Conservation (phyloP, 92 coral and sea anemone species). For the Plumapathes pennacea region DNA sequence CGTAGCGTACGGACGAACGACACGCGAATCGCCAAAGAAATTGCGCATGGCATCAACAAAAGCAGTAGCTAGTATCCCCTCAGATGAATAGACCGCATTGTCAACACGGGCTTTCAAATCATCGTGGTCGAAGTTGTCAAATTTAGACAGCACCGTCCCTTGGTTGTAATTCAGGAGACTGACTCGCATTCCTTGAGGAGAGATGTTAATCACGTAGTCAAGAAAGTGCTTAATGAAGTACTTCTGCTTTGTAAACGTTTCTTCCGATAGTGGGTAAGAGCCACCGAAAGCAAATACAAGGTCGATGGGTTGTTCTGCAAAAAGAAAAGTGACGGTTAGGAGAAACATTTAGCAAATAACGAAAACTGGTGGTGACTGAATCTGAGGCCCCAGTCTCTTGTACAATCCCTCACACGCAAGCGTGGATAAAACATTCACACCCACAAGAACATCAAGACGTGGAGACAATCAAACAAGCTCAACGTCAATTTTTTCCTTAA, state of each 20-base stretch:
- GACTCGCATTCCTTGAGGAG: conserved; percentile 70
- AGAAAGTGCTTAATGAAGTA: conserved; percentile 81
- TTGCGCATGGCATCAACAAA: conserved; percentile 48
- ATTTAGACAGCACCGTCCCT: conserved; percentile 44
- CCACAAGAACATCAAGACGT: background rate
- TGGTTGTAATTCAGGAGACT: conserved; percentile 77
- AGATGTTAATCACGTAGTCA: conserved; percentile 68
- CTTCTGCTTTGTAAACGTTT: conserved; percentile 78
- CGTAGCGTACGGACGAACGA: conserved; percentile 62
- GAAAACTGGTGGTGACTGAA: background rate
- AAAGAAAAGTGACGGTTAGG: background rate
- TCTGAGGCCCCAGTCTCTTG: background rate
- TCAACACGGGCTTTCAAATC: conserved; percentile 66
- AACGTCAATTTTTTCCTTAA: no score
- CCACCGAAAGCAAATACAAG: conserved; percentile 88
- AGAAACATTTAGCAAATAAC: background rate
- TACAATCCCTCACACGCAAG: no score
- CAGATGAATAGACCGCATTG: conserved; percentile 25
- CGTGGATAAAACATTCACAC: background rate
- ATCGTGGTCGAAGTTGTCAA: conserved; percentile 64
- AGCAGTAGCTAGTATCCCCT: conserved; percentile 69
- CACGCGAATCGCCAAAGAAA: conserved; percentile 37
- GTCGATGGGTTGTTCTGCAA: conserved; percentile 77
- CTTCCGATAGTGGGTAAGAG: conserved; percentile 54
- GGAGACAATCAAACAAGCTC: background rate